Conservation (phyloP, 2,888 invertebrate genomes). For the Rhagophthalmus giganteus region DNA sequence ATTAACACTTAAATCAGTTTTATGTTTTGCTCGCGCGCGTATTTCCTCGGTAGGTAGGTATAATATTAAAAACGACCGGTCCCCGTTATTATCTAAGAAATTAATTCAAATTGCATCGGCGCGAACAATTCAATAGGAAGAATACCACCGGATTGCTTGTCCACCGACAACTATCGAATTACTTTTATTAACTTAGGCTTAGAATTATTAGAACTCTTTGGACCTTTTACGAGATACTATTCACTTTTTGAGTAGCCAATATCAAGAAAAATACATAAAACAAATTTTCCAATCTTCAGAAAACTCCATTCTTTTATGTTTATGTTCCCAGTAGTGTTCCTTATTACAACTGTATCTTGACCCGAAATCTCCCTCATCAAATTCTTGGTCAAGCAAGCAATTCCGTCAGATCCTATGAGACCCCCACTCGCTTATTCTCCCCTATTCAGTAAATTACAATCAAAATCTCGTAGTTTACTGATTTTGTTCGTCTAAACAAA, state of each 20-base stretch:
- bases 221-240: background rate
- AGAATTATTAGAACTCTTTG: background rate
- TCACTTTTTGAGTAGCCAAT: conserved; percentile 8
- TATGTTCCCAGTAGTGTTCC: conserved; percentile 41
- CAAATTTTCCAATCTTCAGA: conserved; percentile 26
- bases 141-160: too few relatives aligned
- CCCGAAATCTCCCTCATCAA: conserved; percentile 43
- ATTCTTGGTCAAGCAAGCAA: conserved; percentile 44
- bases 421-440: conserved; percentile 5
- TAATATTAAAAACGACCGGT: too few relatives aligned
- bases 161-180: too few relatives aligned
- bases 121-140: too few relatives aligned
- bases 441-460: conserved; percentile 21
- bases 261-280: conserved; percentile 23
- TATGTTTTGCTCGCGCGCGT: too few relatives aligned
- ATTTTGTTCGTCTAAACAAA: conserved; percentile 23
- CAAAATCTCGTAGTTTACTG: conserved; percentile 24
- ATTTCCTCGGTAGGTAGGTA: too few relatives aligned
- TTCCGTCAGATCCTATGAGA: conserved; percentile 37
- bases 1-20: too few relatives aligned
- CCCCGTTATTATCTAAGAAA: too few relatives aligned
- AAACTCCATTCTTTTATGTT: conserved; percentile 41
- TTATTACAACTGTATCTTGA: conserved; percentile 41
- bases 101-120: too few relatives aligned
- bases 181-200: too few relatives aligned